These are phyloP conservation scores for Xerus inauris DNA, from an alignment of 2,113 vertebrate species.

Conservation along the genomic window DNA sequence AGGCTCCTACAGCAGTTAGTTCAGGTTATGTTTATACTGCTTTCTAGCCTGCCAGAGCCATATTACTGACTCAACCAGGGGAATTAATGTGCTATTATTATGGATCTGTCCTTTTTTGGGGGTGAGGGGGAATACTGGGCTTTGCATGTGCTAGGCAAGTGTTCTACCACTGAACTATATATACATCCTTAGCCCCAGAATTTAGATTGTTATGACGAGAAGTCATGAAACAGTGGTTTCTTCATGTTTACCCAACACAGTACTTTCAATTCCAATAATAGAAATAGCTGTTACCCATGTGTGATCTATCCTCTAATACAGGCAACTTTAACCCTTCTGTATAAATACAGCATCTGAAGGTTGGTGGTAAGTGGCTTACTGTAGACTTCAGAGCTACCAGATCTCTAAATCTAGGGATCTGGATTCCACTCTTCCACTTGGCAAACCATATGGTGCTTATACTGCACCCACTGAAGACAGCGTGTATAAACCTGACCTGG, in stretches of 20 bases:
- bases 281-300: background rate
- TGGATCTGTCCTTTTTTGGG: too few relatives aligned
- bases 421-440: background rate
- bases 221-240: background rate
- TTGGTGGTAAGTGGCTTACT: background rate
- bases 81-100: background rate
- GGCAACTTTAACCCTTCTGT: background rate
- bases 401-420: background rate
- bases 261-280: background rate
- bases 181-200: background rate
- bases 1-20: background rate
- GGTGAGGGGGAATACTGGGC: too few relatives aligned
- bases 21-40: background rate
- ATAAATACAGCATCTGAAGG: background rate
- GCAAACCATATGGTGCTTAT: background rate
- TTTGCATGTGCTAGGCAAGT: too few relatives aligned
- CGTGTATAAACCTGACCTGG: background rate
- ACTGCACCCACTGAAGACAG: rapidly evolving
- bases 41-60: background rate
- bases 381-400: background rate
- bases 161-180: too few relatives aligned
- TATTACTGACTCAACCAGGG: background rate
- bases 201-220: background rate
- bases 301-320: background rate
- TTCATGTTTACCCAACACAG: background rate